phyloP scores from a whole-genome alignment of 2,888 invertebrate genomes.

The Drosophila crucigera region DNA sequence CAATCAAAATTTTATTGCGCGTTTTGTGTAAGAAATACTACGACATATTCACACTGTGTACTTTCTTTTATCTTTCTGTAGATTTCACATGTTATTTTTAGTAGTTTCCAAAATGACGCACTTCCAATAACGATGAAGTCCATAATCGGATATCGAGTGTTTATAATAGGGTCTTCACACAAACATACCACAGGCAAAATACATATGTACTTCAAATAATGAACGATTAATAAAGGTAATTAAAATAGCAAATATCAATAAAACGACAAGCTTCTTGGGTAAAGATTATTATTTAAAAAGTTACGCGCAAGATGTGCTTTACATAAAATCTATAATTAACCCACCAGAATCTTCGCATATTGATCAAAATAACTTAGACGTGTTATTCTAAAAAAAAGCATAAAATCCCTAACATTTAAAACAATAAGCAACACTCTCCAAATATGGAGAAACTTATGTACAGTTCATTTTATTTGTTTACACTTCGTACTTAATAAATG shows the following conservation, averaged over 20 bases:
- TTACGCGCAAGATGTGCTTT: not conserved
- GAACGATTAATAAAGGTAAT: not conserved
- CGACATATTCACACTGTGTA: not conserved
- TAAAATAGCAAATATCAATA: not conserved
- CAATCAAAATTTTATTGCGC: not conserved
- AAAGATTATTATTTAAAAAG: not conserved
- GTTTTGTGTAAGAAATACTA: not conserved
- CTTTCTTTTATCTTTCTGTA: not conserved
- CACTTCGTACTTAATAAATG: not conserved
- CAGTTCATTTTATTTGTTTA: not conserved
- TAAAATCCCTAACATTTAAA: not conserved
- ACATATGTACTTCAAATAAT: not conserved
- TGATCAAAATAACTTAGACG: too few species aligned
- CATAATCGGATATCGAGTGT: not conserved
- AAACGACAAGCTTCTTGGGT: not conserved
- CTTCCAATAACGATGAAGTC: not conserved
- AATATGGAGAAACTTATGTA: not conserved
- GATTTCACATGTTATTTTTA: not conserved
- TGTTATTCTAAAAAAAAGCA: not conserved
- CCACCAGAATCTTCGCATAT: too few species aligned
- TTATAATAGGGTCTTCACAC: not conserved
- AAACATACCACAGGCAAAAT: not conserved
- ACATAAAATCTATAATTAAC: not conserved
- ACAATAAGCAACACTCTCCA: not conserved
- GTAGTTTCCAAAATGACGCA: not conserved